Conservation (phyloP, 2,888 invertebrate genomes). For the Desoria tigrina region DNA sequence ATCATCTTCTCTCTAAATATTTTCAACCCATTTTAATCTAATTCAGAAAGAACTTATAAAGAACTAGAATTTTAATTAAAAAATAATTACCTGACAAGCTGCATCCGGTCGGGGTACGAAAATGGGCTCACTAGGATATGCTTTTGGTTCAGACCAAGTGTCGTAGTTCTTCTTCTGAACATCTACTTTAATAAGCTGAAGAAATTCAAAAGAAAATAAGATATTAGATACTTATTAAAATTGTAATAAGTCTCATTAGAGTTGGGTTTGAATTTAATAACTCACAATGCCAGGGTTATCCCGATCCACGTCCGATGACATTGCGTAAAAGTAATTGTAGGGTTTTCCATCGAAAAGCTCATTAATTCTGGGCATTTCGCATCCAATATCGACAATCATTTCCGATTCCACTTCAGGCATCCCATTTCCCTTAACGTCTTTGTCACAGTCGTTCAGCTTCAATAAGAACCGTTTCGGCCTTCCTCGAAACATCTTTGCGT, state of each 20-base stretch:
- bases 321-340: slow-evolving; percentile 86
- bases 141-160: slow-evolving; percentile 70
- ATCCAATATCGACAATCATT: slow-evolving; percentile 71
- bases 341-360: slow-evolving; percentile 64
- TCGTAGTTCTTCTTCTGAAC: too few species aligned
- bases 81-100: slow-evolving; percentile 58
- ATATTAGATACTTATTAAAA: too few species aligned
- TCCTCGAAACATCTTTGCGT: slow-evolving; percentile 76
- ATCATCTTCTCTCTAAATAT: slow-evolving; percentile 70
- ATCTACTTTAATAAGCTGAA: too few species aligned
- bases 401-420: slow-evolving; percentile 60
- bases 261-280: slow-evolving; percentile 4
- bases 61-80: background rate
- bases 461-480: slow-evolving; percentile 75
- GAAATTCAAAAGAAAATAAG: too few species aligned
- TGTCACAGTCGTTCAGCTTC: slow-evolving; percentile 60
- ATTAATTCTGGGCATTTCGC: slow-evolving; percentile 85
- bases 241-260: too few species aligned
- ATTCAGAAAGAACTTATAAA: slow-evolving; percentile 11
- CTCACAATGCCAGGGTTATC: slow-evolving; percentile 75
- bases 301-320: slow-evolving; percentile 75
- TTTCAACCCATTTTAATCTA: slow-evolving; percentile 17
- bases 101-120: slow-evolving; percentile 72
- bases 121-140: slow-evolving; percentile 83
- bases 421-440: slow-evolving; percentile 18